Evolutionary conservation across 2,113 vertebrate genomes (phyloP), one percentile per base, ranked within the genome.

Genomic region (Pelmatolapia mariae): DNA sequence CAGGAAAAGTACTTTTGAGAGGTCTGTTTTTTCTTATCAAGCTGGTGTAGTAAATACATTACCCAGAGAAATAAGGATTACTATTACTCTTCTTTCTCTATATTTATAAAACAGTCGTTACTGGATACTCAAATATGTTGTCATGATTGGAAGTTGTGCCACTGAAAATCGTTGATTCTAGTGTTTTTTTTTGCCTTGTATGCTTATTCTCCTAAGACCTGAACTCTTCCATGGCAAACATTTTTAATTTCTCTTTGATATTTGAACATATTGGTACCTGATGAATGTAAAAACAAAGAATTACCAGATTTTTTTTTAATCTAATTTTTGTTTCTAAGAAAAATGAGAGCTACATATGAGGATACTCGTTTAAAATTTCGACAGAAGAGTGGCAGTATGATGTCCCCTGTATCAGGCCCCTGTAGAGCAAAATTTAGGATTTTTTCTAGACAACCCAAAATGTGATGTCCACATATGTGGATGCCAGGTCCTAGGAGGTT

Each of bases 81-180:
- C 9, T 11, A 33, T 33, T 19, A 63, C 59, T 63, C 5, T 0
- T 19, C 29, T 61, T 61, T 33, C 57, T 61, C 59, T 19, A 0
- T 33, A 33, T 63, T 63, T 63, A 63, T 63, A 9, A 19, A 0
- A 11, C 16, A 1, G 59, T 19, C 0, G 5, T 63, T 63, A 63
- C 29, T 19, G 16, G 10, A 63, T 63, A 63, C 59, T 33, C 29
- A 19, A 33, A 61, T 16, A 1, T 33, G 16, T 33, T 19, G 29
- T 0, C 59, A 33, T 61, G 5, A 33, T 61, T 31, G 15, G 15
- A 61, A 61, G 15, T 31, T 31, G 57, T 61, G 1, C 8, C 26
- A 31, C 26, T 61, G 8, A 61, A 31, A 61, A 8, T 59, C 3
- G 1, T 18, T 31, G 8, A 29, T 57, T 57, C 13, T 59, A 29